Base-by-base conservation (phyloP, 2,797 vertebrate genomes). In the Ctenochaetus hawaiiensis region DNA sequence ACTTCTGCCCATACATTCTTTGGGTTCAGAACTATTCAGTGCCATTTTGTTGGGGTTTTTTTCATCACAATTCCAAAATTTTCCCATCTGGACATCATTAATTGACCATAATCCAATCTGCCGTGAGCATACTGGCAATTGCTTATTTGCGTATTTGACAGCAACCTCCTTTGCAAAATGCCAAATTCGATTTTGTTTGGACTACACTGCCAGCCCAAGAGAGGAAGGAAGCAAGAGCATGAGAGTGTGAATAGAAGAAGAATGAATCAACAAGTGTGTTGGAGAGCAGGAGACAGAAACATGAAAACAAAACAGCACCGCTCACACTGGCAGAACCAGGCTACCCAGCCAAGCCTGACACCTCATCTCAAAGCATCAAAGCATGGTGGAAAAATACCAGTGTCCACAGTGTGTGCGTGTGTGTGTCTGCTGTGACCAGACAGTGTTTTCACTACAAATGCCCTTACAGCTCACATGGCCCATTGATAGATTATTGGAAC, bases 391-490 rank as follows among this genome's bases (percentile, higher is more conserved):
- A 94, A 95, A 94, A 74, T 91, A 94, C 92, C 89, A 89, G 91
- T 23, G 83, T 80, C 58, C 84, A 60, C 85, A 60, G 68, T 75
- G 87, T 80, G 75, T 64, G 52, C 2, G 81, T 78, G 73, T 77
- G 63, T 79, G 74, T 73, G 67, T 79, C 72, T 57, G 77, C 68
- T 80, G 72, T 79, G 88, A 85, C 80, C 81, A 92, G 90, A 94
- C 93, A 91, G 73, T 93, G 94, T 94, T 94, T 94, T 91, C 85
- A 92, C 88, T 93, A 87, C 89, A 91, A 89, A 89, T 87, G 84
- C 88, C 89, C 87, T 67, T 26, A 76, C 80, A 80, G 86, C 83
- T 85, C 87, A 85, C 82, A 82, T 86, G 88, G 78, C 81, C 82
- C 82, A 85, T 84, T 83, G 76, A 92, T 87, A 88, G 89, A 90